Conservation (phyloP, 2,888 invertebrate species). For the Nowickia ferox region DNA sequence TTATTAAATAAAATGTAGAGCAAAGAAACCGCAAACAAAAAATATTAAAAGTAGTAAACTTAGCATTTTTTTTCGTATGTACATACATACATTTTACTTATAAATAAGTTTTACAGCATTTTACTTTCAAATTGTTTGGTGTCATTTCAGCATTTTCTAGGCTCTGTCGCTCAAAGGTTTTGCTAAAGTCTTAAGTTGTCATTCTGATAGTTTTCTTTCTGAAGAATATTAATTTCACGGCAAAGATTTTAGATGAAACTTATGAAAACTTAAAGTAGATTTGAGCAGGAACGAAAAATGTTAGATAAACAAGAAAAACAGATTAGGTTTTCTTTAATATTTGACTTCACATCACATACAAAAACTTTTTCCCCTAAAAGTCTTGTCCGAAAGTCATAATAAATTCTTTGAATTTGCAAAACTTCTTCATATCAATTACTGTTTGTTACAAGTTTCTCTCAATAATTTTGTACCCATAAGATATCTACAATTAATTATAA, state of each 20-base stretch:
- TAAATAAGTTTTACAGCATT: constrained; percentile 27
- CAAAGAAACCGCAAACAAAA: constrained; percentile 14
- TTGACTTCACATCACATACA: too few relatives aligned
- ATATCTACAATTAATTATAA: too few relatives aligned
- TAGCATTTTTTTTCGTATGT: neutral
- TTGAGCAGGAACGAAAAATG: too few relatives aligned
- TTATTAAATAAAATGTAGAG: neutral
- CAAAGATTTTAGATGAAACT: constrained; percentile 20
- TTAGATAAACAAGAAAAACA: too few relatives aligned
- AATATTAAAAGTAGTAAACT: constrained; percentile 22
- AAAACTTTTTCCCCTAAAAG: too few relatives aligned
- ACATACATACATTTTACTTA: neutral
- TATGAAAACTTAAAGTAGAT: too few relatives aligned
- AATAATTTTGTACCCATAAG: too few relatives aligned
- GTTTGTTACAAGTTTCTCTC: too few relatives aligned
- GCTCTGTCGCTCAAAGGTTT: constrained; percentile 35
- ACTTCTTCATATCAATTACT: too few relatives aligned
- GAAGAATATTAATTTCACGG: constrained; percentile 32
- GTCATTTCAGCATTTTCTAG: neutral
- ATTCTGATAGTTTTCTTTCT: constrained; percentile 27
- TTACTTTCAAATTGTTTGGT: neutral
- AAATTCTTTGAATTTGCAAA: too few relatives aligned
- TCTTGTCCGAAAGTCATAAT: too few relatives aligned
- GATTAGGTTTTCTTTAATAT: too few relatives aligned
- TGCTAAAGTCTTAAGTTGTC: constrained; percentile 54